Conservation (phyloP, 1,140 invertebrate genomes). For the Neotoxoptera formosana region DNA sequence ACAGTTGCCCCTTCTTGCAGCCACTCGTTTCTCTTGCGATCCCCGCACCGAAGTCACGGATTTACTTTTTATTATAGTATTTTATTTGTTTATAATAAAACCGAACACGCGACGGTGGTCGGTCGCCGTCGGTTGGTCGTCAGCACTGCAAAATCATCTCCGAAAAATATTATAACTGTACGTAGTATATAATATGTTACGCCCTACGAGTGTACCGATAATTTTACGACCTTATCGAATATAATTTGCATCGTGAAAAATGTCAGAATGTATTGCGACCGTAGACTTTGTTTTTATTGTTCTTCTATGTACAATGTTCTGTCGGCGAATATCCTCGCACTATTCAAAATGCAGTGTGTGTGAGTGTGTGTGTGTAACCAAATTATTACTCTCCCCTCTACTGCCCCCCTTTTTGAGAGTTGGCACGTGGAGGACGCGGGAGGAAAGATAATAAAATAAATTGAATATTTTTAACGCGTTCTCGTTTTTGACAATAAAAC, state of each 20-base stretch:
- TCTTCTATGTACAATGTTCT: background rate
- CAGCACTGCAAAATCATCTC: background rate
- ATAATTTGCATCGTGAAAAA: constrained; percentile 55
- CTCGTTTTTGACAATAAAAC: constrained; percentile 51
- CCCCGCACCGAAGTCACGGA: constrained; percentile 9
- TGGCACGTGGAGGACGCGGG: background rate
- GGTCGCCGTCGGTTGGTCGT: background rate
- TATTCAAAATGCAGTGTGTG: background rate
- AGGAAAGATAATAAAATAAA: constrained; percentile 47
- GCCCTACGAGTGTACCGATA: background rate
- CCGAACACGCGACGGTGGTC: background rate
- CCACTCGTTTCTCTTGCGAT: background rate
- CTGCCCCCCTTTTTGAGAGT: background rate
- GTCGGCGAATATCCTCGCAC: background rate
- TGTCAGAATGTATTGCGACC: background rate
- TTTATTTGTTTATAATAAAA: constrained; percentile 57
- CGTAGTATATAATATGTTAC: background rate
- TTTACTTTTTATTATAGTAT: constrained; percentile 45
- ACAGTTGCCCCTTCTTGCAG: background rate
- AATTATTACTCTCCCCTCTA: constrained; percentile 14
- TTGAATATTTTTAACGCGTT: constrained; percentile 51
- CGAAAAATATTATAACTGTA: background rate
- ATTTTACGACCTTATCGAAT: constrained; percentile 55
- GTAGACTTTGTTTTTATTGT: constrained; percentile 26
- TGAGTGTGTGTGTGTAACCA: constrained; percentile 3